Evolutionary conservation across 1,140 invertebrate species (phyloP).

Genomic region (Sitobion miscanthi): DNA sequence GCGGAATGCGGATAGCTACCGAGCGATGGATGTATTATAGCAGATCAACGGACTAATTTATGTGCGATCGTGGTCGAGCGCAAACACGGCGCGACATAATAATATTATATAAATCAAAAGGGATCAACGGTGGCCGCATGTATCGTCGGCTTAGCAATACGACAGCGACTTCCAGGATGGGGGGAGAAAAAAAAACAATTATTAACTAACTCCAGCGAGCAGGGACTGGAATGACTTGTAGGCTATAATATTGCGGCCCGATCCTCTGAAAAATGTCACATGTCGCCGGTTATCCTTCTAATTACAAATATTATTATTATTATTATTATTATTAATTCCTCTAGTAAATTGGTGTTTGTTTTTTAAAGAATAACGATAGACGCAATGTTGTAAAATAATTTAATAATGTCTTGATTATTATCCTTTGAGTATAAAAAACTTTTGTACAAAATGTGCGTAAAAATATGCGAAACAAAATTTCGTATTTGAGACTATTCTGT

Average conservation of each 20-base stretch:
- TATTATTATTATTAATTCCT: too few species aligned
- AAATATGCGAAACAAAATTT: too few species aligned
- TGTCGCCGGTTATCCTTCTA: background rate
- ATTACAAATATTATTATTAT: too few species aligned
- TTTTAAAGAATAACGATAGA: too few species aligned
- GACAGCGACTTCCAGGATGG: background rate
- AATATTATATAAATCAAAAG: constrained; percentile 9
- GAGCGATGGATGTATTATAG: background rate
- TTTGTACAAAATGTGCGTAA: too few species aligned
- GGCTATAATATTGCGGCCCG: background rate
- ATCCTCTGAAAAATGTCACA: background rate
- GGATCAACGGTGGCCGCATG: background rate
- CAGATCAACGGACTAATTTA: constrained; percentile 30
- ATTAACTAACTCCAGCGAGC: background rate
- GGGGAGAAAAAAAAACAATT: background rate
- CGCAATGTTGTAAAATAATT: too few species aligned
- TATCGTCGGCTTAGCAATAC: background rate
- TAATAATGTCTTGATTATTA: too few species aligned
- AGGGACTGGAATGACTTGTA: background rate
- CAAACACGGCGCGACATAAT: background rate
- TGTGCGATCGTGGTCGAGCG: background rate
- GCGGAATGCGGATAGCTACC: too few species aligned
- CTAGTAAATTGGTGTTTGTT: too few species aligned
- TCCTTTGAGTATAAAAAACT: too few species aligned
- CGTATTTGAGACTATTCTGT: too few species aligned